Evolutionary conservation across 23 tunicate genomes (phyloP).

Genomic region (Trididemnum miniatum): DNA sequence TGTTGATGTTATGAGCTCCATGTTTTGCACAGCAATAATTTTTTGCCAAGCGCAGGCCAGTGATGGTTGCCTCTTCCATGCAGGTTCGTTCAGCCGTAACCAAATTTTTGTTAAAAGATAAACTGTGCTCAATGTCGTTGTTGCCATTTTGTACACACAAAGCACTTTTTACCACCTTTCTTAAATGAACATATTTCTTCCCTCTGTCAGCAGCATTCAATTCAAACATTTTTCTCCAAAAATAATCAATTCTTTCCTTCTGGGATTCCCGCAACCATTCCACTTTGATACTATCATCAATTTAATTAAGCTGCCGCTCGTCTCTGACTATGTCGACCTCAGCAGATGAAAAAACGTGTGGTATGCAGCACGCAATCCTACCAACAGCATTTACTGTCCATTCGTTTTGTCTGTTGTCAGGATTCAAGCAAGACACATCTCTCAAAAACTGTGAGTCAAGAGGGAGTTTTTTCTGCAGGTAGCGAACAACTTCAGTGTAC

Average conservation of each 20-base stretch:
- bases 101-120: neutral
- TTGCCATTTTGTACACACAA: neutral
- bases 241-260: neutral
- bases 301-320: neutral
- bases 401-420: neutral
- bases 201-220: neutral
- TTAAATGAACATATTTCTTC: neutral
- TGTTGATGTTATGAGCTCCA: slow-evolving; percentile 8
- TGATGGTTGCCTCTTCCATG: neutral
- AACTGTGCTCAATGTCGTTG: neutral
- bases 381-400: slow-evolving; percentile 16
- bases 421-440: neutral
- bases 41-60: neutral
- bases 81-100: neutral
- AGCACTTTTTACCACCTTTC: slow-evolving; percentile 1
- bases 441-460: neutral
- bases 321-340: slow-evolving; percentile 8
- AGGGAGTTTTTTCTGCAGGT: slow-evolving; percentile 3
- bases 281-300: neutral
- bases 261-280: slow-evolving; percentile 1
- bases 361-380: neutral
- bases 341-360: neutral
- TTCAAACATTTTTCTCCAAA: slow-evolving; percentile 8
- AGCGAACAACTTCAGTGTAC: neutral
- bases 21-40: neutral